Conservation (phyloP, 2,113 vertebrate species). For the Bungarus multicinctus region DNA sequence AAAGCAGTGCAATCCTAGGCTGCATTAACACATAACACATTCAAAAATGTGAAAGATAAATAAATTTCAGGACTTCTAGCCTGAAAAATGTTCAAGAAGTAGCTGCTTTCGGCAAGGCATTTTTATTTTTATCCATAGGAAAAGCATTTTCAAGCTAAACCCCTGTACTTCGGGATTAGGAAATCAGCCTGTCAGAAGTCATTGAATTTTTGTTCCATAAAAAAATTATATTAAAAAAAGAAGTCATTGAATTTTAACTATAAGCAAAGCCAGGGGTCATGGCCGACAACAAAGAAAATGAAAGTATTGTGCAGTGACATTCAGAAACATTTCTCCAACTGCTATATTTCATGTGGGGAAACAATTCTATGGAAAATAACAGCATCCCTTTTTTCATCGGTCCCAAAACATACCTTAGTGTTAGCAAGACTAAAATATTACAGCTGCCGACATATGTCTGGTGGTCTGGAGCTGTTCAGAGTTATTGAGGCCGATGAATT, state of each 20-base stretch:
- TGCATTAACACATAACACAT: neutral
- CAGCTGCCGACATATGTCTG: neutral
- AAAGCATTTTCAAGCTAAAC: slow-evolving; percentile 3
- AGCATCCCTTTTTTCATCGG: neutral
- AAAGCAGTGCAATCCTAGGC: too few relatives aligned
- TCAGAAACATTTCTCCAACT: neutral
- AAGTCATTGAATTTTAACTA: neutral
- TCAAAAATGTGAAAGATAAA: neutral
- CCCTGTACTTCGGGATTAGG: neutral
- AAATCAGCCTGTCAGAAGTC: neutral
- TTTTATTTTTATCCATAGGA: neutral
- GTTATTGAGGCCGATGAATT: neutral
- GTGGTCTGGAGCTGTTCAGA: neutral
- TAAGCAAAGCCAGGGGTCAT: neutral
- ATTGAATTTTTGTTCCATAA: neutral
- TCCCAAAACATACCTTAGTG: fast-evolving
- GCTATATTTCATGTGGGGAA: neutral
- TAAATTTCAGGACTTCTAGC: neutral
- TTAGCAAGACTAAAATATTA: neutral
- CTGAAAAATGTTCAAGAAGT: neutral
- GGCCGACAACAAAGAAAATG: neutral
- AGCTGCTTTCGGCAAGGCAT: neutral
- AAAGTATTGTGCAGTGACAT: neutral
- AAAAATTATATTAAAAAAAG: too few relatives aligned
- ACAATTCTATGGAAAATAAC: neutral